Evolutionary conservation across 2,888 invertebrate genomes (phyloP), one percentile per base, ranked within the genome.

Genomic region (Tinea semifulvella): DNA sequence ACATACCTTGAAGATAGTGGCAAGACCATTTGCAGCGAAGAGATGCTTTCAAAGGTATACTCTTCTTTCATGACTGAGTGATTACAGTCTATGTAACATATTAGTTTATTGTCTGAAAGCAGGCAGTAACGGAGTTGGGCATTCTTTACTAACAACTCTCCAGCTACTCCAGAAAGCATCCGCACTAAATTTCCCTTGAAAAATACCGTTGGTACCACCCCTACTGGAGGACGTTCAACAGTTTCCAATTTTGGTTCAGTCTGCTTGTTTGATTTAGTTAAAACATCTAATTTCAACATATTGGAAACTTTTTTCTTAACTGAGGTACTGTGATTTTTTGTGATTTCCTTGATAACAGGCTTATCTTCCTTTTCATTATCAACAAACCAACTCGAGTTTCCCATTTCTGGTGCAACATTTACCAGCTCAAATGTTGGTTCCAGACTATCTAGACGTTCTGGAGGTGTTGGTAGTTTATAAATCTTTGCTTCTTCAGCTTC

Each of bases 121-220:
- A 89, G 84, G 58, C 89, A 90, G 68, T 87, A 88, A 31, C 90
- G 82, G n/a, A 84, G 84, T 49, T 89, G 88, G 57, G 90, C 85
- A 61, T 92, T 91, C 50, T 90, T 91, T 43, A 91, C 85, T 46
- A 89, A 73, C 51, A 89, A 88, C 53, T 89, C 89, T 1, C 86
- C 85, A 6, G 88, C 86, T 5, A 79, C 83, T n/a, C 84, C 84
- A 7, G 60, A 76, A 3, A 82, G 77, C 27, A 84, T 74, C 55
- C 84, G 82, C 47, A 84, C 86, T 48, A 90, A 63, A 53, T 82
- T 76, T 1, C 89, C 89, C 53, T 84, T 83, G 52, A 85, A 87
- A 49, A 83, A 83, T 4, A 83, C 58, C 2, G 66, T 72, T 2
- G 79, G 68, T 46, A 75, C 63, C 39, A 63, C 65, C 13, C 79